Base-by-base conservation (phyloP, 1,140 invertebrate species). In the Goniozus legneri region DNA sequence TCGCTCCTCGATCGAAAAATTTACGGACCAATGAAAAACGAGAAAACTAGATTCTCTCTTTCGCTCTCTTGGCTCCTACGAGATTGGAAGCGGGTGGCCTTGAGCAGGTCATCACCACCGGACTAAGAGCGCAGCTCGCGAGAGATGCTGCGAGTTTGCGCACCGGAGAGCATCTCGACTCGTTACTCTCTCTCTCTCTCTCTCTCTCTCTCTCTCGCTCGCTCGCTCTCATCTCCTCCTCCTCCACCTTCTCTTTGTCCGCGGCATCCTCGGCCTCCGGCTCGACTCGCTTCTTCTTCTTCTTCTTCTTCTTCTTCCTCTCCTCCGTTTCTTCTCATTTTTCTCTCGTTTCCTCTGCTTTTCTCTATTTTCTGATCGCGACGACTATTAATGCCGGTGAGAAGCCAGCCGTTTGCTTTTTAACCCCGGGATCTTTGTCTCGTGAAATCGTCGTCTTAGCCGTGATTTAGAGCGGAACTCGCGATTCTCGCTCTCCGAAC, bases 21-120 rank as follows among this genome's bases (percentile, higher is more conserved):
- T n/a, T n/a, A 57, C 50, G 45, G 57, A 60, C 46, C 44, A 52
- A 58, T 2, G 49, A 50, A 31, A 59, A 59, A 58, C 52, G 52
- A 60, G 49, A 59, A 42, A 49, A 59, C 47, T 56, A 19, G 42
- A 47, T 58, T 55, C 55, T 55, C 50, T 45, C 21, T 31, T 15
- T 38, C 16, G 27, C 20, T 38, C 14, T 32, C 12, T 19, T 8
- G 44, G 37, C 48, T 42, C 50, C 42, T 39, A 49, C 56, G 58
- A 58, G 56, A 53, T 60, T 63, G 62, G 56, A 61, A 70, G 69
- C 64, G 66, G 66, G 65, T 72, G 69, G 69, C 67, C 69, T 72
- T 72, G 69, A 72, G 66, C 69, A 72, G 69, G 69, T 70, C 69
- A 72, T 72, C 69, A 72, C 69, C 67, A 70, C 69, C 66, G 66